Percentiles rank a stretch among this genome's conserved stretches.
These are phyloP conservation scores for Temnopleurus reevesii DNA, from an alignment of 53 echinoderm and acorn worm species.

Conservation along the genomic window DNA sequence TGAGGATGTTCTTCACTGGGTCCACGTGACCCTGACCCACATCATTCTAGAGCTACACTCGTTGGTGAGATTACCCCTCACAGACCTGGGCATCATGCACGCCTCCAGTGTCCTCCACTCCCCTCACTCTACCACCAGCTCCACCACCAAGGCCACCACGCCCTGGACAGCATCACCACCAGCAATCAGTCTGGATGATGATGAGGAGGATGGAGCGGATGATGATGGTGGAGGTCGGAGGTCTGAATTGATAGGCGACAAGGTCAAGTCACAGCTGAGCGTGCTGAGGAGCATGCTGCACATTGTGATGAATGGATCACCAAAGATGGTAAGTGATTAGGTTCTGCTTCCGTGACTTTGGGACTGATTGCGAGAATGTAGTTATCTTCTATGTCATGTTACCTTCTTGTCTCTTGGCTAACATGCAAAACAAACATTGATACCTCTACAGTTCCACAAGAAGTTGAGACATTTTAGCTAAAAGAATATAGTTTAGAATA, in stretches of 20 bases:
- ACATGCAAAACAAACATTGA: too few species aligned
- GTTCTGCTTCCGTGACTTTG: too few species aligned
- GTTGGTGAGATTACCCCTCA: constrained; percentile 44
- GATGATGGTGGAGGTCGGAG: not conserved
- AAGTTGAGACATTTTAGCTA: too few species aligned
- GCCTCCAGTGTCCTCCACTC: constrained; percentile 52
- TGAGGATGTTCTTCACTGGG: constrained; percentile 51
- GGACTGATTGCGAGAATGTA: too few species aligned
- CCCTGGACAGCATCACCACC: not conserved
- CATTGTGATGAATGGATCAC: constrained; percentile 50
- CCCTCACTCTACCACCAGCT: not conserved
- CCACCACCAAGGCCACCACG: not conserved
- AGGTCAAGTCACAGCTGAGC: constrained; percentile 52
- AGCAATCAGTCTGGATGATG: not conserved
- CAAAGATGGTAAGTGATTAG: constrained; percentile 21
- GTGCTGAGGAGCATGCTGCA: constrained; percentile 46
- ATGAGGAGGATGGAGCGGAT: not conserved
- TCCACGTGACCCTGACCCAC: constrained; percentile 36
- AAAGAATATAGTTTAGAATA: too few species aligned
- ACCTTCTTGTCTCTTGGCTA: too few species aligned
- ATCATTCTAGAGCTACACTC: constrained; percentile 60
- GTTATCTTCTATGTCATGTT: too few species aligned
- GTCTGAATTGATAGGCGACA: constrained; percentile 47
- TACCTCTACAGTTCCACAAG: too few species aligned
- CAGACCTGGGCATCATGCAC: constrained; percentile 56